Percentiles rank a stretch among this genome's conserved stretches.
Evolutionary conservation across 2,888 invertebrate genomes (phyloP).

Genomic region (Pseudococcus viburni): DNA sequence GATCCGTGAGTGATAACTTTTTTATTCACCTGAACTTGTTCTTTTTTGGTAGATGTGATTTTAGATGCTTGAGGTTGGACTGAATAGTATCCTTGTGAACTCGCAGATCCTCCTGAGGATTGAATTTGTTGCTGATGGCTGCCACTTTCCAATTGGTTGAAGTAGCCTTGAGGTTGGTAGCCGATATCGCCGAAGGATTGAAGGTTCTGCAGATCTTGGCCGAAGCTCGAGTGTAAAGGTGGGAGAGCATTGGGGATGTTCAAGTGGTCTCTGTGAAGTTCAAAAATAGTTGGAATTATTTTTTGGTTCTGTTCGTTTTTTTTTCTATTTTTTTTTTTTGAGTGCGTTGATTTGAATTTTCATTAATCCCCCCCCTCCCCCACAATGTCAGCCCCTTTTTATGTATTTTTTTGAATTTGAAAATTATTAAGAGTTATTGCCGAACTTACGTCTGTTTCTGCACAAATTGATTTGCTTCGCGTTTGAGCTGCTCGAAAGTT

Average conservation of each 20-base stretch:
- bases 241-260: constrained; percentile 34
- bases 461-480: constrained; percentile 54
- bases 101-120: background rate
- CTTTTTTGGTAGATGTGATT: constrained; percentile 8
- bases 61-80: background rate
- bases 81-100: background rate
- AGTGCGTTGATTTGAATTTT: too few relatives aligned
- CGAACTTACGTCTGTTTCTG: background rate
- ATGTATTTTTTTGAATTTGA: too few relatives aligned
- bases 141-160: background rate
- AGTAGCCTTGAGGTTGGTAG: background rate
- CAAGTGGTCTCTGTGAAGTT: background rate
- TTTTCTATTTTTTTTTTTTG: too few relatives aligned
- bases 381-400: too few relatives aligned
- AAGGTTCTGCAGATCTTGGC: background rate
- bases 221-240: background rate
- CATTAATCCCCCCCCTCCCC: too few relatives aligned
- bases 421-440: background rate
- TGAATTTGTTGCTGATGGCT: background rate
- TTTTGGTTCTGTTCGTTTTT: background rate
- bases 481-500: constrained; percentile 49
- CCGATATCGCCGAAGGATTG: background rate
- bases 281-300: background rate
- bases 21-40: constrained; percentile 14
- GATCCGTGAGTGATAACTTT: constrained; percentile 47